Conservation (phyloP, 2,797 vertebrate species). For the Phrynocephalus guinanensis region DNA sequence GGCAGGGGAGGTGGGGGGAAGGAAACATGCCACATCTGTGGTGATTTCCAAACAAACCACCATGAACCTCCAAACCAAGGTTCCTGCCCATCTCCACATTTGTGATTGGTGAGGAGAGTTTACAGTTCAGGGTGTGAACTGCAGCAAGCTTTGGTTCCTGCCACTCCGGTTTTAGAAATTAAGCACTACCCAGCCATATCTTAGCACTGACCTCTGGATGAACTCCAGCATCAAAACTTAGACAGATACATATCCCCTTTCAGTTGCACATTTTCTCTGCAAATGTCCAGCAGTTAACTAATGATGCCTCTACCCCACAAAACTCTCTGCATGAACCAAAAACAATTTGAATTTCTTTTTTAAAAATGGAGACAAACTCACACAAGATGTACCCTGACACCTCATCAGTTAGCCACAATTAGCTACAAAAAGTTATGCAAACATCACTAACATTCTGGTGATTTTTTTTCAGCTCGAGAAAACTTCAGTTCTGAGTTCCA, state of each 20-base stretch:
- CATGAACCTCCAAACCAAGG: too few species aligned
- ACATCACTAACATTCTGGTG: too few species aligned
- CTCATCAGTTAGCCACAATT: too few species aligned
- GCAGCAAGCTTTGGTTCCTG: not conserved
- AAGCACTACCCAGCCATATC: not conserved
- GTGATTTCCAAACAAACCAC: too few species aligned
- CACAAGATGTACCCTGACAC: too few species aligned
- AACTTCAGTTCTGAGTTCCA: too few species aligned
- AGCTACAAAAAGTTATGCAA: too few species aligned
- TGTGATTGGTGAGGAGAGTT: not conserved
- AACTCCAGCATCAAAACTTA: not conserved
- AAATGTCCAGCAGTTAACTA: not conserved
- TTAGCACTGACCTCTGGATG: constrained; percentile 6
- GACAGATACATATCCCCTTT: not conserved
- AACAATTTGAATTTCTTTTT: too few species aligned
- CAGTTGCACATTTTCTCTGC: not conserved
- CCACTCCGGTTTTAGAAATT: constrained; percentile 1
- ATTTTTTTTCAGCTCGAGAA: too few species aligned
- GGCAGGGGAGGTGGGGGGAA: too few species aligned
- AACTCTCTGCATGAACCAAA: not conserved
- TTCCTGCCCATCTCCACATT: not conserved
- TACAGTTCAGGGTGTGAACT: not conserved
- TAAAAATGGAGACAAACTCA: too few species aligned
- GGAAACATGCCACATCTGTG: too few species aligned
- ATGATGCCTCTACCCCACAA: not conserved